phyloP scores from a whole-genome alignment of 2,797 vertebrate genomes.

The Dromococcyx pavoninus region DNA sequence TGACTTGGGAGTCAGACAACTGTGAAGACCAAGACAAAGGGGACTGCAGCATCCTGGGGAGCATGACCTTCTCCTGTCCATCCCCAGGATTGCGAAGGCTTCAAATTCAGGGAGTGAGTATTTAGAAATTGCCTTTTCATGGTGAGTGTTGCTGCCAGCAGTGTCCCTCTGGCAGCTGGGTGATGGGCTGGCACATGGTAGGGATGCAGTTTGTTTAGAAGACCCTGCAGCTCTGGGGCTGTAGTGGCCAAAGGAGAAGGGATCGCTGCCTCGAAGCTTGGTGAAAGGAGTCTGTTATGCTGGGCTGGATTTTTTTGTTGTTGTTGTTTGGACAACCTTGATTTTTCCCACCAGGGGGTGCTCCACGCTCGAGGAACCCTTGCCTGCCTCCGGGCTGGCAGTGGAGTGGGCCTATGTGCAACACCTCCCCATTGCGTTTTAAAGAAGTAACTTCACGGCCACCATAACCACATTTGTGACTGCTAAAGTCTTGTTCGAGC shows the following conservation, averaged over 20 bases:
- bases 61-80: fast-evolving
- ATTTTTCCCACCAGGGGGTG: constrained; percentile 42
- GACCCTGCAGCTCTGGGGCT: fast-evolving
- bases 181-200: fast-evolving
- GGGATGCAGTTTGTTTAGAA: fast-evolving
- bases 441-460: too few relatives aligned
- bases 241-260: background rate
- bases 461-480: fast-evolving
- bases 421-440: fast-evolving
- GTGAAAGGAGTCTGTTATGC: fast-evolving
- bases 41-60: background rate
- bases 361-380: background rate
- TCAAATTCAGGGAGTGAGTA: fast-evolving
- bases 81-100: background rate
- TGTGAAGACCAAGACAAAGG: background rate
- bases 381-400: fast-evolving
- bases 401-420: fast-evolving
- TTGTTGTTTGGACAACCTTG: fast-evolving
- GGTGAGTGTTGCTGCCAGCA: background rate
- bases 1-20: fast-evolving
- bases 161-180: background rate
- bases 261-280: fast-evolving
- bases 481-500: background rate
- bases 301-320: fast-evolving
- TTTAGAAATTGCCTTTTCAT: background rate